These are phyloP conservation scores for Oryzias sinensis DNA, from an alignment of 2,797 vertebrate genomes.

Conservation along the genomic window DNA sequence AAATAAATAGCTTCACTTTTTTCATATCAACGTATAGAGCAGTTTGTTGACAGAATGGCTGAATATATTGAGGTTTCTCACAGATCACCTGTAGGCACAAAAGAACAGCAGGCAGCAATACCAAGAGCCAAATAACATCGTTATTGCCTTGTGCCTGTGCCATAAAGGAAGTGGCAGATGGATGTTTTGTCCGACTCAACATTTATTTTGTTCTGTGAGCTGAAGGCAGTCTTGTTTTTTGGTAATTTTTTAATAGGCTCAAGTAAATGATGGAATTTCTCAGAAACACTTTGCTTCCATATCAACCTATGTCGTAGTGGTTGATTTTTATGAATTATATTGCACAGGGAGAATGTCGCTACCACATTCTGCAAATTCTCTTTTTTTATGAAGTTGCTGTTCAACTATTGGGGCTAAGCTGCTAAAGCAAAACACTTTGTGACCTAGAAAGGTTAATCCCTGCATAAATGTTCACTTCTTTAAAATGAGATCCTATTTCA, in stretches of 20 bases:
- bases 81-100: constrained; percentile 67
- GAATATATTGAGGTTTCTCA: constrained; percentile 65
- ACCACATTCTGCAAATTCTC: not conserved
- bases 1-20: constrained; percentile 69
- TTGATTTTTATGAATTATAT: not conserved
- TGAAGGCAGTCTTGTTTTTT: constrained; percentile 55
- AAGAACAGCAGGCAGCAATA: constrained; percentile 58
- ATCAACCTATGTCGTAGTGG: constrained; percentile 15
- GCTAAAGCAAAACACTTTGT: not conserved
- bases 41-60: constrained; percentile 65
- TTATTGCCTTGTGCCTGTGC: constrained; percentile 67
- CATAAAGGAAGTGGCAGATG: constrained; percentile 62
- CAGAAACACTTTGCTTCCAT: constrained; percentile 5
- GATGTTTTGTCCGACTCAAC: constrained; percentile 64
- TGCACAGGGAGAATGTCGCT: not conserved
- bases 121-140: constrained; percentile 66
- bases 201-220: constrained; percentile 65
- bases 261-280: constrained; percentile 48
- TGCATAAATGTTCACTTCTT: not conserved
- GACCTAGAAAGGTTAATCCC: not conserved
- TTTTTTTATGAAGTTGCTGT: not conserved
- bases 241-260: constrained; percentile 47
- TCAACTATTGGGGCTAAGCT: not conserved
- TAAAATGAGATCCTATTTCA: no score
- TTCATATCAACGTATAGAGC: constrained; percentile 54